Evolutionary conservation across 2,113 vertebrate species (phyloP).

Genomic region (Hippocampus zosterae): DNA sequence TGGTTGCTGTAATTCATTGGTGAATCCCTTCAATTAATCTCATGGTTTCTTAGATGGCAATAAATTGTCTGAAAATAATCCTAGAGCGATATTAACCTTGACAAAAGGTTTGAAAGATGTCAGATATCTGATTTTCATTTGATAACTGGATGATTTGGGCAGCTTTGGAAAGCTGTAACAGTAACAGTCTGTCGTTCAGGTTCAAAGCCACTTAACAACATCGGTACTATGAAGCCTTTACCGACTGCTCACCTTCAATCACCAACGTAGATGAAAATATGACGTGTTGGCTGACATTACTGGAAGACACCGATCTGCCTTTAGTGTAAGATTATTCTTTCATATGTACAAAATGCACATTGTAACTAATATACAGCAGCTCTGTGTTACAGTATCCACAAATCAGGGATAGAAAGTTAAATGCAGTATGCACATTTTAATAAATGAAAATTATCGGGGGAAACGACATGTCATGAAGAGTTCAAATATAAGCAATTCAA

Average conservation of each 20-base stretch:
- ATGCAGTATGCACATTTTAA: too few species aligned
- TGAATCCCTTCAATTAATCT: not conserved
- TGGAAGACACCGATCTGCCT: too few species aligned
- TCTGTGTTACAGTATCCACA: not conserved
- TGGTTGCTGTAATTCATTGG: slow-evolving; percentile 23
- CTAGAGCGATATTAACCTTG: not conserved
- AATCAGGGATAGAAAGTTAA: not conserved
- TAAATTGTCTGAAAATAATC: not conserved
- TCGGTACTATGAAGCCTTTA: not conserved
- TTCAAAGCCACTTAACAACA: not conserved
- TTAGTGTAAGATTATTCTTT: too few species aligned
- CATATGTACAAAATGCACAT: not conserved
- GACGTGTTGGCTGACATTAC: too few species aligned
- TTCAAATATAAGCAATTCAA: not conserved
- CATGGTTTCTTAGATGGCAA: not conserved
- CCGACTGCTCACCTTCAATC: too few species aligned
- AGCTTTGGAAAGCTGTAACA: not conserved
- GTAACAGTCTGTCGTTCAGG: not conserved
- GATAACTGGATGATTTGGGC: too few species aligned
- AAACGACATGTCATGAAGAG: not conserved
- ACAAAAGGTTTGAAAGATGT: not conserved
- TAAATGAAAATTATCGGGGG: not conserved
- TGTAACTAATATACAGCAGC: not conserved
- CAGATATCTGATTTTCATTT: not conserved
- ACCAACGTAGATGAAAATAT: too few species aligned